phyloP scores from a whole-genome alignment of 1,140 invertebrate genomes.

The Anastatus disparis region DNA sequence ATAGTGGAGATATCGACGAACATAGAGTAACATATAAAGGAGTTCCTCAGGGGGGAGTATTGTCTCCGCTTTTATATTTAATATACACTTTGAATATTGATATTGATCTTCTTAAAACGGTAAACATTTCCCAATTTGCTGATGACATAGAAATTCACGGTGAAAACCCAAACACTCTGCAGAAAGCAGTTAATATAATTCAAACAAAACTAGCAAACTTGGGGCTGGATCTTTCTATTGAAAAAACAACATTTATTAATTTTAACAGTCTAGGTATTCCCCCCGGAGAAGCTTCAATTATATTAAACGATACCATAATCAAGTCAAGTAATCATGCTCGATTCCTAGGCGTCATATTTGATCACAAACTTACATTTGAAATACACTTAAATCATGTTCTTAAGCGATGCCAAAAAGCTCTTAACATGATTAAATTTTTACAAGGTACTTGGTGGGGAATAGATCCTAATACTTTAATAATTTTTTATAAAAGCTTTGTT shows the following conservation, averaged over 20 bases:
- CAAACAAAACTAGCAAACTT: not conserved
- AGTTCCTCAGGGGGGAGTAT: constrained; percentile 1
- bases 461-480: not conserved
- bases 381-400: not conserved
- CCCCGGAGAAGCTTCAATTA: not conserved
- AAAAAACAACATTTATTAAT: not conserved
- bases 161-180: not conserved
- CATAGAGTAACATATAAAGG: not conserved
- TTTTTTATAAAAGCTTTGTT: constrained; percentile 20
- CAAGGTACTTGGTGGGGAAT: not conserved
- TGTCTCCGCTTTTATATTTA: not conserved
- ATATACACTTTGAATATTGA: not conserved
- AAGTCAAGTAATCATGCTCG: not conserved
- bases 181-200: not conserved
- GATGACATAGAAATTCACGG: not conserved
- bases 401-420: not conserved
- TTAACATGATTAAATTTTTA: not conserved
- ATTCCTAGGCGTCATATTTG: constrained; percentile 9
- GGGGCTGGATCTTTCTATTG: not conserved
- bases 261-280: not conserved
- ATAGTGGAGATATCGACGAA: no score
- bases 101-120: not conserved
- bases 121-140: not conserved
- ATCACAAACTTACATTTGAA: constrained; percentile 2
- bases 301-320: not conserved